Evolutionary conservation across 2,888 invertebrate genomes (phyloP).

Genomic region (Nebria brevicollis): DNA sequence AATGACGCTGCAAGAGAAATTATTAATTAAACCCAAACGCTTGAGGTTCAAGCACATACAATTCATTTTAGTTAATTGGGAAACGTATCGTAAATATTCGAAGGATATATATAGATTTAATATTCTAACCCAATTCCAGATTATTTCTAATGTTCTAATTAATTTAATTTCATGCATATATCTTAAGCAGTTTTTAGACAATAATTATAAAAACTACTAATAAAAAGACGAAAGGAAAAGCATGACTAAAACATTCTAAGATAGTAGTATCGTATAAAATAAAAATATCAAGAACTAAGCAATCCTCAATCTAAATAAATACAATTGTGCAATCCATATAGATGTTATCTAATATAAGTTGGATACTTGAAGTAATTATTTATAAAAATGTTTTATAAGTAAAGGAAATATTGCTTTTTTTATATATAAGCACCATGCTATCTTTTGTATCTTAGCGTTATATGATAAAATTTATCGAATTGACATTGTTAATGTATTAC

Average conservation of each 20-base stretch:
- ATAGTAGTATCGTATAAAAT: too few species aligned
- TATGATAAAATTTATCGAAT: constrained; percentile 14
- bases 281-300: too few species aligned
- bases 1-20: constrained; percentile 72
- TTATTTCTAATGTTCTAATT: neutral
- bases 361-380: neutral
- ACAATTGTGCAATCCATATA: too few species aligned
- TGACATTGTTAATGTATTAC: neutral
- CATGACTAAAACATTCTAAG: too few species aligned
- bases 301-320: too few species aligned
- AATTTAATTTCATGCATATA: too few species aligned
- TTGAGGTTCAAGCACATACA: neutral
- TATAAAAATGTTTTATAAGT: neutral
- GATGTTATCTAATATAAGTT: too few species aligned
- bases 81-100: too few species aligned
- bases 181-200: too few species aligned
- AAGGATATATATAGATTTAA: neutral
- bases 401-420: constrained; percentile 14
- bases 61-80: too few species aligned
- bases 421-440: constrained; percentile 38
- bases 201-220: too few species aligned
- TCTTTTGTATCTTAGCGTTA: constrained; percentile 35
- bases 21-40: neutral
- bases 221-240: too few species aligned
- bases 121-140: neutral